Evolutionary conservation across 2,888 invertebrate species (phyloP), one percentile per base, ranked within the genome.

Genomic region (Acleris laterana): DNA sequence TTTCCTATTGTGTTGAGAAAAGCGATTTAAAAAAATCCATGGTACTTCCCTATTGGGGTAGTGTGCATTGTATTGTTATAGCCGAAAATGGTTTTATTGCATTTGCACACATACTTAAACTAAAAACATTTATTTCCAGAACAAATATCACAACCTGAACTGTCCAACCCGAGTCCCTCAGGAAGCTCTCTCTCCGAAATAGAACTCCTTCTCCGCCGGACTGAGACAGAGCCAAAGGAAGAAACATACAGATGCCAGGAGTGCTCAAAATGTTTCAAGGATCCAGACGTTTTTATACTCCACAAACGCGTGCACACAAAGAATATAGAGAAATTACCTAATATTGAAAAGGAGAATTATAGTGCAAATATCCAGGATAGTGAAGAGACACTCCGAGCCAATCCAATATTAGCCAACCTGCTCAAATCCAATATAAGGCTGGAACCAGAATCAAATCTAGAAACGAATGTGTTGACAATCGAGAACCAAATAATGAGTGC

Each of bases 261-360:
- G 57, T 93, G 92, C 60, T 82, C 87, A 0, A 91, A 88, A 77
- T 91, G 88, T 63, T 93, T 93, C 61, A 93, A 93, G 74, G 92
- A 93, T 25, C 92, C 93, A 0, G 92, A 93, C 44, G 92, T 93
- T 0, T 89, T 84, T 19, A 55, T 85, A 0, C 61, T 93, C 3
- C 92, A 93, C 62, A 85, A 83, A 68, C 68, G 92, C 0, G 74
- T 76, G 0, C 93, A 92, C 53, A 75, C 72, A 17, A 61, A 63
- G 16, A 57, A 46, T n/a, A 52, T 44, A 46, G 64, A 2, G 68
- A 73, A 63, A 25, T 20, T 48, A 50, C 59, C 63, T 9, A 48
- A 62, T 22, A 71, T 66, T 0, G 84, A 83, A 42, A 89, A 87
- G 42, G 89, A 88, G 52, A 89, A 88, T 52, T 73, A 78, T 4